Evolutionary conservation across 2,888 invertebrate genomes (phyloP), one percentile per base, ranked within the genome.

Genomic region (Drosophila lutescens): DNA sequence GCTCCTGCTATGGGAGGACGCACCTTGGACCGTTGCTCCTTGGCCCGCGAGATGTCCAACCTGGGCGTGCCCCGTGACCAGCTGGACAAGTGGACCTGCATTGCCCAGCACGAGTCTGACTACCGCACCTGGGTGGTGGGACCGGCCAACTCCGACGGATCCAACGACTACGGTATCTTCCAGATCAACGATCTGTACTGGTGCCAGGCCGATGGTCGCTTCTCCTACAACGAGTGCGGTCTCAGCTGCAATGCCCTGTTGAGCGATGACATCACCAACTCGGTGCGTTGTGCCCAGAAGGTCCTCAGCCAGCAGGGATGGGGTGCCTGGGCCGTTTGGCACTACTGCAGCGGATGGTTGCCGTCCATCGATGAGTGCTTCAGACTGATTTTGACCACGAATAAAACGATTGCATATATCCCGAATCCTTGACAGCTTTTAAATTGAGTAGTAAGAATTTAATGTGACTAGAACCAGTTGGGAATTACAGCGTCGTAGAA

Each of bases 111-210:
- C 34, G 90, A 90, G 74, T 90, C 88, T 50, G 49, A 47, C 30
- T 89, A 92, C 13, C 90, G 91, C 36, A 93, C 93, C 0, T 74
- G 90, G 32, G 91, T 90, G 1, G 87, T 91, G 32, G 93, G 93
- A 1, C 90, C 88, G 1, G 56, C 90, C 0, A 93, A 94, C 79
- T 74, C 72, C 1, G 92, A 94, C 72, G 93, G 93, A 0, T 89
- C 90, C 55, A 72, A 77, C 8, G 92, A 92, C 75, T 91, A 80
- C 50, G 91, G 90, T 26, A 79, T 91, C 49, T 90, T 91, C 68
- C 91, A 91, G 77, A 86, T 91, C 55, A 91, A 91, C 70, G 82
- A 90, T 67, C 76, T 77, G n/a, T 91, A 84, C 62, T 91, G 91
- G 91, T 91, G 91, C 63, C 63, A 78, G 13, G n/a, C 70, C 0